A percentile compares a stretch with the other conserved stretches of the same genome.
Conservation (phyloP, 1,140 invertebrate genomes). For the Pseudomyrmex sp. region DNA sequence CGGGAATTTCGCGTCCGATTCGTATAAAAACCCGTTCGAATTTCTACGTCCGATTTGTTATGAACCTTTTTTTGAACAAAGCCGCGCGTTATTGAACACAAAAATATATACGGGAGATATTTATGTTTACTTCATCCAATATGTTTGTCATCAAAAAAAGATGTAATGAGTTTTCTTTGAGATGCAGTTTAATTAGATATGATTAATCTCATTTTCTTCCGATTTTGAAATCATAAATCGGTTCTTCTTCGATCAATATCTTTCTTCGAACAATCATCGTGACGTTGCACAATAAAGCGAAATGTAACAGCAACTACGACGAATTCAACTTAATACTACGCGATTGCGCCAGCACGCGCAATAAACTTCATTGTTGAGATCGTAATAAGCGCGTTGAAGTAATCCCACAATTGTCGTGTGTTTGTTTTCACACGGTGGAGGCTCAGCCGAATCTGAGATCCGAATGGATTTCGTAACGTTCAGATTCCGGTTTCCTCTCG, state of each 20-base stretch:
- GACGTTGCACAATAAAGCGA: conserved; percentile 34
- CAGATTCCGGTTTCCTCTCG: conserved; percentile 19
- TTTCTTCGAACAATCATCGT: background rate
- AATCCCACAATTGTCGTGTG: conserved; percentile 62
- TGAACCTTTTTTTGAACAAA: background rate
- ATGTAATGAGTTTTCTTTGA: background rate
- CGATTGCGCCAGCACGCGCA: background rate
- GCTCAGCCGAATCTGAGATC: conserved; percentile 57
- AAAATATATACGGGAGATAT: background rate
- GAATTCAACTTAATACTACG: conserved; percentile 13
- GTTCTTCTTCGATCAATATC: background rate
- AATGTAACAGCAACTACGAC: conserved; percentile 24
- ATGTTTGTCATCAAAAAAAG: no score
- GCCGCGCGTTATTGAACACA: background rate
- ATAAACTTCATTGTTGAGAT: conserved; percentile 42
- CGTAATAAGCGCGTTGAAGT: conserved; percentile 38
- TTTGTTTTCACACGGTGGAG: conserved; percentile 13
- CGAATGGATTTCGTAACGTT: conserved; percentile 19
- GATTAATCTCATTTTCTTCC: background rate
- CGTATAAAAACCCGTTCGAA: background rate
- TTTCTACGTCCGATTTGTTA: background rate
- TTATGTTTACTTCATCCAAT: no score
- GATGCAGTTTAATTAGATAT: background rate
- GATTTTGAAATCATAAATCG: background rate
- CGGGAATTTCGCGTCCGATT: conserved; percentile 36